These are phyloP conservation scores for Nasonovia ribisnigri DNA, from an alignment of 2,888 invertebrate genomes.

Conservation along the genomic window DNA sequence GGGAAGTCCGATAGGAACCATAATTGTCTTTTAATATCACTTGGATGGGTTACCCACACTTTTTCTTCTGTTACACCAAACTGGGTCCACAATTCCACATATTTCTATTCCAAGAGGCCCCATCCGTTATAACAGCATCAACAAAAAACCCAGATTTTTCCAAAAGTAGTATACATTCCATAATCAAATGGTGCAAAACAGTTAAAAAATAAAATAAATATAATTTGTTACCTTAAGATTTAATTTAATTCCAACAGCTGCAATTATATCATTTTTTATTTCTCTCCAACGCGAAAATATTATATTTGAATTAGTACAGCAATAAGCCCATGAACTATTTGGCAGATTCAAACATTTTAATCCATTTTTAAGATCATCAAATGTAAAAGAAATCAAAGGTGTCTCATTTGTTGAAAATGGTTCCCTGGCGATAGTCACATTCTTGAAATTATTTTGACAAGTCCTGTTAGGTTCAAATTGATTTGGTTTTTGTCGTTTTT, in stretches of 20 bases:
- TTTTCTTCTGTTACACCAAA: no score
- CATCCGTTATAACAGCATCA: no score
- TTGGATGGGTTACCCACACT: no score
- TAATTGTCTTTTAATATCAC: no score
- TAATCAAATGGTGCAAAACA: no score
- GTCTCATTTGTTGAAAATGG: background rate
- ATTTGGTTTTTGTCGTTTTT: slow-evolving; percentile 1
- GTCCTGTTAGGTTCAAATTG: background rate
- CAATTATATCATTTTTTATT: slow-evolving; percentile 14
- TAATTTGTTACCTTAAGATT: slow-evolving; percentile 22
- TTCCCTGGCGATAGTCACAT: background rate
- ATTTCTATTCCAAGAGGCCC: no score
- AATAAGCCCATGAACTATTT: slow-evolving; percentile 17
- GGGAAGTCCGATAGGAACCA: no score
- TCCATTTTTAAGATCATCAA: slow-evolving; percentile 12
- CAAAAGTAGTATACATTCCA: no score
- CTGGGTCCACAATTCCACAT: no score
- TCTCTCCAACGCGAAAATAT: background rate
- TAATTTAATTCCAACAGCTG: background rate
- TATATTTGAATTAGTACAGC: background rate
- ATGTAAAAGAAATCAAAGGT: slow-evolving; percentile 26
- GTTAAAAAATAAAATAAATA: slow-evolving; percentile 30
- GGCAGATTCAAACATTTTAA: slow-evolving; percentile 21
- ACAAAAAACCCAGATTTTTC: no score
- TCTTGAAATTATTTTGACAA: background rate